Evolutionary conservation across 2,888 invertebrate genomes (phyloP).

Genomic region (Phyllotreta cruciferae): DNA sequence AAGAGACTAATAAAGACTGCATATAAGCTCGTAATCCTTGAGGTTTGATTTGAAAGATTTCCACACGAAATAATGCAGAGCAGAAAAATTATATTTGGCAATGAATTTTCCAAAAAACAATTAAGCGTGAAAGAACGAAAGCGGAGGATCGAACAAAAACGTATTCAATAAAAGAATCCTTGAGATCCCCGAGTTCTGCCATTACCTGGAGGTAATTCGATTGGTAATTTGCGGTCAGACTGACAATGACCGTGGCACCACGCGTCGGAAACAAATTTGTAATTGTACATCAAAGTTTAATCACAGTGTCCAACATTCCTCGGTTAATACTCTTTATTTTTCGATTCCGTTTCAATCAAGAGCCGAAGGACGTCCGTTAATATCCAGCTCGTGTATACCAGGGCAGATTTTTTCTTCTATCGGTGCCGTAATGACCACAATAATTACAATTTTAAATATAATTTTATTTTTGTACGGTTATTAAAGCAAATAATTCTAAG

Average conservation of each 20-base stretch:
- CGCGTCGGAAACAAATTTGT: conserved; percentile 57
- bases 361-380: conserved; percentile 30
- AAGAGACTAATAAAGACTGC: too few relatives aligned
- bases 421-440: conserved; percentile 1
- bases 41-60: too few relatives aligned
- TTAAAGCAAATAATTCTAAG: background rate
- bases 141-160: conserved; percentile 4
- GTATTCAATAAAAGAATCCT: conserved; percentile 24
- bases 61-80: too few relatives aligned
- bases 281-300: conserved; percentile 56
- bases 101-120: too few relatives aligned
- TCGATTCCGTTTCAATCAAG: conserved; percentile 41
- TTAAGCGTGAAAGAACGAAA: too few relatives aligned
- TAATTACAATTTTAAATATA: conserved; percentile 5
- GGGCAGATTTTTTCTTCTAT: conserved; percentile 6
- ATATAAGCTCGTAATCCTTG: too few relatives aligned
- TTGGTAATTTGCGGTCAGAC: conserved; percentile 58
- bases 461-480: conserved; percentile 13
- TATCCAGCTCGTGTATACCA: conserved; percentile 3
- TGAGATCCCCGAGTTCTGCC: conserved; percentile 41
- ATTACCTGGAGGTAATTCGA: conserved; percentile 55
- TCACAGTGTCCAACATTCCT: conserved; percentile 47
- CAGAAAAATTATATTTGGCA: too few relatives aligned
- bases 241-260: conserved; percentile 56
- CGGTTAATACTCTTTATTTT: conserved; percentile 40